Percentiles rank a stretch among this genome's conserved stretches.
These are phyloP conservation scores for Coptodon bakossiorum DNA, from an alignment of 2,113 vertebrate species.

Conservation along the genomic window DNA sequence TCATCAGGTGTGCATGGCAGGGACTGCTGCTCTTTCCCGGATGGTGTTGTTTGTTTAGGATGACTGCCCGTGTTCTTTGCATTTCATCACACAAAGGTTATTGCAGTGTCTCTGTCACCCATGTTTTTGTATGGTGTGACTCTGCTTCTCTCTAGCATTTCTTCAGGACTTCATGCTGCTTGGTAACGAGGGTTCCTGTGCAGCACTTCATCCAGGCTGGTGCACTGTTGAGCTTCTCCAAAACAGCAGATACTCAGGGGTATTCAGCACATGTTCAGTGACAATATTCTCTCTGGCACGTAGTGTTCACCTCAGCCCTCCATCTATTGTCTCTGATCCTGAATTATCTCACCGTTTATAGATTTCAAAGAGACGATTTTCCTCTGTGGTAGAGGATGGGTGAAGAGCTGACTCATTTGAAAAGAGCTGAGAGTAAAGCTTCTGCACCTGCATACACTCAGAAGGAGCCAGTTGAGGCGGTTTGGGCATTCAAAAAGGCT, in stretches of 20 bases:
- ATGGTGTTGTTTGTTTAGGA: background rate
- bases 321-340: background rate
- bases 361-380: background rate
- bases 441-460: background rate
- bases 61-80: background rate
- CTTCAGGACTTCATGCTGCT: background rate
- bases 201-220: background rate
- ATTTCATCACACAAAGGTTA: background rate
- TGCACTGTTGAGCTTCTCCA: rapidly evolving
- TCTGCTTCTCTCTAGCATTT: background rate
- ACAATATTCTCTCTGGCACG: background rate
- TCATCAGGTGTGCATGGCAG: background rate
- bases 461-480: rapidly evolving
- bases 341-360: background rate
- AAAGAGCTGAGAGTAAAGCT: background rate
- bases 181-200: background rate
- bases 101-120: background rate
- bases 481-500: background rate
- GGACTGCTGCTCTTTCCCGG: background rate
- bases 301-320: background rate
- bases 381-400: background rate
- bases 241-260: background rate
- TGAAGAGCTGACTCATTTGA: background rate
- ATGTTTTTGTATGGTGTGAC: background rate
- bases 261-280: background rate